phyloP scores from a whole-genome alignment of 2,797 vertebrate species.

The Nyctibius grandis region DNA sequence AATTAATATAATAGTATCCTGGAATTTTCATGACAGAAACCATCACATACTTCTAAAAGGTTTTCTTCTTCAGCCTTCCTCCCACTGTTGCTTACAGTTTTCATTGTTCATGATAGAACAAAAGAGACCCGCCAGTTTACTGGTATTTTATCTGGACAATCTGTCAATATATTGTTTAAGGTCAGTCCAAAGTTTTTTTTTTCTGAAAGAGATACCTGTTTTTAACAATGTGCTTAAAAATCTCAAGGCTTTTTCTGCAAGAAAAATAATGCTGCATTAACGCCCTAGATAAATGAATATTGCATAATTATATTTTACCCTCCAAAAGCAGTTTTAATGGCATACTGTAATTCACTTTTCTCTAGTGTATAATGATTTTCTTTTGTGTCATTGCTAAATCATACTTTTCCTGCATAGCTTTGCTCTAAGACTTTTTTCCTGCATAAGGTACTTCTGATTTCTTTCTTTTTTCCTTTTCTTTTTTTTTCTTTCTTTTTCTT shows the following conservation, averaged over 20 bases:
- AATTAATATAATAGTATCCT: neutral
- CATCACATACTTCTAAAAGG: neutral
- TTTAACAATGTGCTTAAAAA: neutral
- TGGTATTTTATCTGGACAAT: neutral
- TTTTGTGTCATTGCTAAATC: neutral
- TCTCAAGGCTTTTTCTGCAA: neutral
- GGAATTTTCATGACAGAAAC: neutral
- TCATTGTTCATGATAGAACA: neutral
- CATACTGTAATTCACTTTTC: neutral
- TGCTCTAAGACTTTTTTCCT: neutral
- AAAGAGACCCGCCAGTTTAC: neutral
- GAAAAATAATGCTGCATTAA: neutral
- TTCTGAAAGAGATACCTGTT: neutral
- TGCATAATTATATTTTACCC: slow-evolving; percentile 1
- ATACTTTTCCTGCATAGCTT: neutral
- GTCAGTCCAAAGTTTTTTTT: neutral
- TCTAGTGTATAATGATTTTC: neutral
- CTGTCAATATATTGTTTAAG: neutral
- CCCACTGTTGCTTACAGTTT: neutral
- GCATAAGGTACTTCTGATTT: neutral
- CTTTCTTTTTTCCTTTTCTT: neutral
- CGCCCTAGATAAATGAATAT: neutral
- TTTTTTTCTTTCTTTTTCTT: neutral
- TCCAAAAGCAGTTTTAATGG: neutral
- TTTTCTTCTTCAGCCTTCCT: neutral